Evolutionary conservation across 2,113 vertebrate species (phyloP).

Genomic region (Pampusana beccarii): DNA sequence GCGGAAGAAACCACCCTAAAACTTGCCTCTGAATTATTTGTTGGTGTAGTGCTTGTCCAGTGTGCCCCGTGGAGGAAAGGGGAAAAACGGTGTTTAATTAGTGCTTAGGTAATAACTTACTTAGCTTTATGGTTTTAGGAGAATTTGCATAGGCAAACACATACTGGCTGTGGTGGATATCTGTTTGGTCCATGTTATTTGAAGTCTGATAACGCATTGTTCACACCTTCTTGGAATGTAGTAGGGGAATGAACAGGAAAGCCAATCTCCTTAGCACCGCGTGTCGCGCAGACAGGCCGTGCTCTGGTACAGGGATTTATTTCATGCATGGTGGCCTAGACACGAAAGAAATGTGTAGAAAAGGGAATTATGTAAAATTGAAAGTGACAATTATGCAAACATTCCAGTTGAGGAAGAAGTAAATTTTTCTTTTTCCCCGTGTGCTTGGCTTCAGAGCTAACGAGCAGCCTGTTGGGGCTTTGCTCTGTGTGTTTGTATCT

Average conservation of each 20-base stretch:
- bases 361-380: slow-evolving; percentile 50
- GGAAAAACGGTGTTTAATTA: neutral
- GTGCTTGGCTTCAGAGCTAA: neutral
- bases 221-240: slow-evolving; percentile 58
- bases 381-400: slow-evolving; percentile 67
- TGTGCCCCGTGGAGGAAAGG: neutral
- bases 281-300: neutral
- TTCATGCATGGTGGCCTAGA: slow-evolving; percentile 49
- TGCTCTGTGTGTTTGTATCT: neutral
- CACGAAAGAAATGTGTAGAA: slow-evolving; percentile 23
- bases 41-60: neutral
- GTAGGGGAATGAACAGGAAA: slow-evolving; percentile 32
- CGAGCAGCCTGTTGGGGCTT: slow-evolving; percentile 13
- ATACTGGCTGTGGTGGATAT: neutral
- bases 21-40: neutral
- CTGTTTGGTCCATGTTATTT: neutral
- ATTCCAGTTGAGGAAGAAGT: slow-evolving; percentile 46
- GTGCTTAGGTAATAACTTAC: neutral
- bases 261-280: slow-evolving; percentile 4
- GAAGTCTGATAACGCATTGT: slow-evolving; percentile 34
- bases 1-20: neutral
- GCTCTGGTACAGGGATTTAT: slow-evolving; percentile 41
- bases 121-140: neutral
- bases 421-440: slow-evolving; percentile 51
- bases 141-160: neutral